Conservation (phyloP, 1,140 invertebrate genomes). For the Drosophila littoralis region DNA sequence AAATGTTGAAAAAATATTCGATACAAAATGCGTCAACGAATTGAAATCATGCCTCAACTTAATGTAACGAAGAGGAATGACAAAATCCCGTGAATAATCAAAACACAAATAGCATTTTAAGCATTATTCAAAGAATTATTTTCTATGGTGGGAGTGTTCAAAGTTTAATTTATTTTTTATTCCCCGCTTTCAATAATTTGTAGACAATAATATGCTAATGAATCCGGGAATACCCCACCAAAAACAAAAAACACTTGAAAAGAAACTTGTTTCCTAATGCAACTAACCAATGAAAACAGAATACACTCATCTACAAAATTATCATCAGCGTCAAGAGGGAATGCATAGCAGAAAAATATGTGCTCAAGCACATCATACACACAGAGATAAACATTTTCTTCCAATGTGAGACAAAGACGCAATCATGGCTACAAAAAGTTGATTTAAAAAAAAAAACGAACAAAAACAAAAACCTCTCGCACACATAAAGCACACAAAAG, state of each 20-base stretch:
- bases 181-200: conserved; percentile 7
- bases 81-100: not conserved
- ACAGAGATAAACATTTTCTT: conserved; percentile 20
- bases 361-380: not conserved
- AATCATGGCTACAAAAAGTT: conserved; percentile 20
- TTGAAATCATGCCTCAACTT: too few relatives aligned
- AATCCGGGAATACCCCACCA: conserved; percentile 38
- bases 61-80: not conserved
- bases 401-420: conserved; percentile 16
- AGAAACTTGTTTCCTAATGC: conserved; percentile 57
- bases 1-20: not conserved
- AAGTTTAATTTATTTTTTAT: conserved; percentile 2
- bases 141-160: not conserved
- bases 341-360: too few relatives aligned
- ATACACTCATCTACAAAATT: conserved; percentile 15
- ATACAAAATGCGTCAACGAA: too few relatives aligned
- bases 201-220: conserved; percentile 43
- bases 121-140: conserved; percentile 17
- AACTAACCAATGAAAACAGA: conserved; percentile 29
- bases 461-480: conserved; percentile 24
- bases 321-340: conserved; percentile 15
- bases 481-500: conserved; percentile 26
- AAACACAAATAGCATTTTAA: not conserved
- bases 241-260: not conserved
- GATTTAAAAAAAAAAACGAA: conserved; percentile 20